phyloP scores from a whole-genome alignment of 2,797 vertebrate species.

The Distichodus sexfasciatus region DNA sequence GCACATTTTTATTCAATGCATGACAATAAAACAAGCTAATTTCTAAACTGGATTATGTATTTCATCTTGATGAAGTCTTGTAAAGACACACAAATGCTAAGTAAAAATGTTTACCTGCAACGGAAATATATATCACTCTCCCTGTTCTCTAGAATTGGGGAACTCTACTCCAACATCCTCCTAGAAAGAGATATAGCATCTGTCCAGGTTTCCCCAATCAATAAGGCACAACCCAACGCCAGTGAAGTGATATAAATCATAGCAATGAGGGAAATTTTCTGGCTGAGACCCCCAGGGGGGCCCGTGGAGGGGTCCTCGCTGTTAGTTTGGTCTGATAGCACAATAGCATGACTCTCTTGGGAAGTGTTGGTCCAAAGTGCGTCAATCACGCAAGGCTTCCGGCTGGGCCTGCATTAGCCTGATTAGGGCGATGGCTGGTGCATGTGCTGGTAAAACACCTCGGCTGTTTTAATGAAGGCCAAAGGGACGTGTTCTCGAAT shows the following conservation, averaged over 20 bases:
- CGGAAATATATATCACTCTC: too few relatives aligned
- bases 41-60: too few relatives aligned
- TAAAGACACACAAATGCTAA: not conserved
- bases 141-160: not conserved
- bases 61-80: too few relatives aligned
- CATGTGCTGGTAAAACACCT: not conserved
- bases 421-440: not conserved
- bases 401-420: too few relatives aligned
- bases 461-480: constrained; percentile 22
- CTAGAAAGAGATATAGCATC: not conserved
- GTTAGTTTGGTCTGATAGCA: constrained; percentile 2
- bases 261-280: too few relatives aligned
- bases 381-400: too few relatives aligned
- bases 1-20: too few relatives aligned
- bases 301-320: too few relatives aligned
- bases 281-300: not conserved
- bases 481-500: not conserved
- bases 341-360: too few relatives aligned
- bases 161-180: not conserved
- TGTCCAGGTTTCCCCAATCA: not conserved
- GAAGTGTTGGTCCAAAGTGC: too few relatives aligned
- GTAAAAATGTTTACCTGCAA: too few relatives aligned
- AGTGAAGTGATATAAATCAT: not conserved
- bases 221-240: not conserved
- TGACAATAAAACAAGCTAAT: too few relatives aligned